Conservation (phyloP, 2,888 invertebrate species). For the Lampropteryx suffumata region DNA sequence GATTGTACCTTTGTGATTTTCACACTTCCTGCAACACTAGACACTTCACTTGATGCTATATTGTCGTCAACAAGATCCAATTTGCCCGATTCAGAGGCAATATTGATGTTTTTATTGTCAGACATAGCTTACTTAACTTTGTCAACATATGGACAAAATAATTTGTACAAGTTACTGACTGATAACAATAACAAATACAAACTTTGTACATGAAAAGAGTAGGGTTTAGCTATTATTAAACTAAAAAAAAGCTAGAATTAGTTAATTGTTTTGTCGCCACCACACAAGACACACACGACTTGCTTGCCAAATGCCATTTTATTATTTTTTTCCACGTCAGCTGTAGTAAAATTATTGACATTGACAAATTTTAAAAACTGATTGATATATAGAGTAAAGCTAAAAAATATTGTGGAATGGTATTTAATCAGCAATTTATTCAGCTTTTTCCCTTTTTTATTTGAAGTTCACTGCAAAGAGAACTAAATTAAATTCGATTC, state of each 20-base stretch:
- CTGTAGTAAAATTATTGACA: constrained; percentile 26
- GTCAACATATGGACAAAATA: constrained; percentile 62
- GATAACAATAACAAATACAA: neutral
- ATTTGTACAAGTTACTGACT: constrained; percentile 17
- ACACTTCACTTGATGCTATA: constrained; percentile 65
- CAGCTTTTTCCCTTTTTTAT: too few relatives aligned
- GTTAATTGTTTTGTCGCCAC: constrained; percentile 49
- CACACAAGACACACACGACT: constrained; percentile 50
- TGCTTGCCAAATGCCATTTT: constrained; percentile 48
- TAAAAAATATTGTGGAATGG: too few relatives aligned
- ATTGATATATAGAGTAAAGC: too few relatives aligned
- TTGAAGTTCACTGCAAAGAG: too few relatives aligned
- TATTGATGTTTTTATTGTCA: constrained; percentile 69
- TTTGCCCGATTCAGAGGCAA: constrained; percentile 60
- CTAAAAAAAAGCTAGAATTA: neutral
- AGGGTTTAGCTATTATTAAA: neutral
- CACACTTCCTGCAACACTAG: constrained; percentile 64
- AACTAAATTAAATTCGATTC: too few relatives aligned
- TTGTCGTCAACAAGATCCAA: constrained; percentile 55
- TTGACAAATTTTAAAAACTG: constrained; percentile 6
- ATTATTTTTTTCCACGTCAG: constrained; percentile 50
- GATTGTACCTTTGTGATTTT: constrained; percentile 70
- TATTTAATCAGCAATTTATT: too few relatives aligned
- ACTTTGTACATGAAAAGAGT: neutral
- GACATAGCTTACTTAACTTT: constrained; percentile 66